Conservation (phyloP, 2,888 invertebrate species). For the Apamea monoglypha region DNA sequence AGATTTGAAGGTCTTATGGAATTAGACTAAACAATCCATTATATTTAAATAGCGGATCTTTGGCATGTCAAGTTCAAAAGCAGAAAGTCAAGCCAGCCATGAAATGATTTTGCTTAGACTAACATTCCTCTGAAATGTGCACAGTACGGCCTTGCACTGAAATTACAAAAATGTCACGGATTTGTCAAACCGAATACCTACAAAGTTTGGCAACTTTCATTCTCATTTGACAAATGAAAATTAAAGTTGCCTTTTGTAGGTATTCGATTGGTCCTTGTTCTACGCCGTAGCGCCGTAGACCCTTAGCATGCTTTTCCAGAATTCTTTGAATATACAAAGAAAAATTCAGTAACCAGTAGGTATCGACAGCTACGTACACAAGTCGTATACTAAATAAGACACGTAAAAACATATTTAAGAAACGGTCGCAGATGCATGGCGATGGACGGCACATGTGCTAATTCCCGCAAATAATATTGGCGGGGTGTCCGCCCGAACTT, state of each 20-base stretch:
- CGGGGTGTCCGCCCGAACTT: conserved; percentile 29
- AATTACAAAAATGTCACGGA: conserved; percentile 7
- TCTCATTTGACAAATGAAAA: background rate
- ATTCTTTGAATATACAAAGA: background rate
- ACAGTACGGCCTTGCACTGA: background rate
- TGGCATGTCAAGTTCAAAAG: conserved; percentile 51
- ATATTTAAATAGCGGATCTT: conserved; percentile 22
- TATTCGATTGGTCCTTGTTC: background rate
- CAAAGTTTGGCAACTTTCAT: background rate
- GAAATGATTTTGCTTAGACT: conserved; percentile 5
- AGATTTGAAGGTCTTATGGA: conserved; percentile 46
- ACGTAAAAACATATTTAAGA: background rate
- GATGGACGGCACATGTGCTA: conserved; percentile 12
- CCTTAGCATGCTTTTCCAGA: background rate
- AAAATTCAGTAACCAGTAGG: background rate
- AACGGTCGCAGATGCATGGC: conserved; percentile 4
- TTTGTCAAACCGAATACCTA: background rate
- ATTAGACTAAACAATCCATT: conserved; percentile 33
- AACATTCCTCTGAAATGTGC: background rate
- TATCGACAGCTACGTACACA: background rate
- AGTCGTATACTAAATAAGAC: background rate
- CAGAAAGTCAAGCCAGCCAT: conserved; percentile 19
- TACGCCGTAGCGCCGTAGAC: conserved; percentile 8
- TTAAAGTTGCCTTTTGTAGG: too few species aligned
- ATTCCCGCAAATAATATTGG: conserved; percentile 32